phyloP scores from a whole-genome alignment of 2,113 vertebrate genomes.

The Ornithorhynchus anatinus region DNA sequence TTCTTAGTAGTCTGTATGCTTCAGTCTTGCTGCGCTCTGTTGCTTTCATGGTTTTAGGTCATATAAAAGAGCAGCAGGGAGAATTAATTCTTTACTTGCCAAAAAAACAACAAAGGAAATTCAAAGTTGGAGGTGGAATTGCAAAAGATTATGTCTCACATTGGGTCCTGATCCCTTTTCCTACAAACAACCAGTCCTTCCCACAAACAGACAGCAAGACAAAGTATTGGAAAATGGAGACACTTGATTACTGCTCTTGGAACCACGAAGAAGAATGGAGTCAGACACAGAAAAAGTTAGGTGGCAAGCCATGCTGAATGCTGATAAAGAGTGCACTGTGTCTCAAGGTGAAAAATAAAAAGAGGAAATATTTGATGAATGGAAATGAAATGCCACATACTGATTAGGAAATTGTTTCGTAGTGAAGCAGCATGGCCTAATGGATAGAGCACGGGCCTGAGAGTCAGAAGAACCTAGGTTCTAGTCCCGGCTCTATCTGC shows the following conservation, averaged over 20 bases:
- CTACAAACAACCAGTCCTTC: not conserved
- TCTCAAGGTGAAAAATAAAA: conserved; percentile 29
- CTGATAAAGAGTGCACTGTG: conserved; percentile 12
- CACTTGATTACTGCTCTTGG: not conserved
- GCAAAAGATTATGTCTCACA: not conserved
- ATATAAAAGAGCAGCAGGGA: not conserved
- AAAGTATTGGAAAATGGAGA: not conserved
- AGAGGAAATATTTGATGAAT: conserved; percentile 43
- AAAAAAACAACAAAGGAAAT: not conserved
- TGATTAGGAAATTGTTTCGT: conserved; percentile 18
- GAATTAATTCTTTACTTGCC: not conserved
- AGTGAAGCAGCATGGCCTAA: too few species aligned
- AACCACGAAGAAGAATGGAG: conserved; percentile 7
- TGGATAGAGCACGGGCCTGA: too few species aligned
- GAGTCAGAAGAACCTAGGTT: too few species aligned
- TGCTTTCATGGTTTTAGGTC: not conserved
- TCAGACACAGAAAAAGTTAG: conserved; percentile 3
- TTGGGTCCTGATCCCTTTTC: not conserved
- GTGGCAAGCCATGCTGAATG: conserved; percentile 13
- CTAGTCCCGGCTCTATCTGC: too few species aligned
- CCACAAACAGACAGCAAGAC: not conserved
- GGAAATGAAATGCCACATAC: conserved; percentile 14
- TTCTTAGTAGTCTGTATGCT: conserved; percentile 2
- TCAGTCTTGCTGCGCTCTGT: not conserved
- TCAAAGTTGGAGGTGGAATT: not conserved